These are phyloP conservation scores for Salvelinus namaycush DNA, from an alignment of 2,113 vertebrate species.

Conservation along the genomic window DNA sequence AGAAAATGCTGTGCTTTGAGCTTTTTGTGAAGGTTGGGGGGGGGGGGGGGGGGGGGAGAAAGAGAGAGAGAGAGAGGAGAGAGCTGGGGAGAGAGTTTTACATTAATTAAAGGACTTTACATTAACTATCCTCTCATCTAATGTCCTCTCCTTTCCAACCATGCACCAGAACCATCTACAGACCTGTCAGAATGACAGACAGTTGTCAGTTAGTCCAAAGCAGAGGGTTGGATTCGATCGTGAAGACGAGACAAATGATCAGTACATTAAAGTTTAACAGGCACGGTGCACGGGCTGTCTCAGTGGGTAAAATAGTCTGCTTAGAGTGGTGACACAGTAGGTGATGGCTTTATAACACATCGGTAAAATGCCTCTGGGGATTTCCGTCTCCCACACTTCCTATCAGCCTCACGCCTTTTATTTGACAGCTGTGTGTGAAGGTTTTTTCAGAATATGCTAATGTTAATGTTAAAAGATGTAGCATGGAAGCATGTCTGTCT, in stretches of 20 bases:
- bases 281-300: neutral
- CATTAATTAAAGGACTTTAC: slow-evolving; percentile 3
- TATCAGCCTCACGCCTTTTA: no score
- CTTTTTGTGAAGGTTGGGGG: neutral
- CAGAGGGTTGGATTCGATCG: neutral
- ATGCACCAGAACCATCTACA: neutral
- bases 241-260: neutral
- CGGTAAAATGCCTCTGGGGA: neutral
- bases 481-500: no score
- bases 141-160: neutral
- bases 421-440: no score
- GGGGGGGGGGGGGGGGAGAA: neutral
- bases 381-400: neutral
- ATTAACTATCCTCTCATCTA: neutral
- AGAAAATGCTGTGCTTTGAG: slow-evolving; percentile 24
- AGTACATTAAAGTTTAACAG: slow-evolving; percentile 15
- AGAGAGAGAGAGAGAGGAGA: neutral
- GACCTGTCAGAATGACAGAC: slow-evolving; percentile 28
- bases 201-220: slow-evolving; percentile 23
- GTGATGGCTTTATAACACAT: no score
- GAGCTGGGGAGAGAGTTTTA: neutral
- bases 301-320: neutral
- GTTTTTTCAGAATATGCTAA: no score
- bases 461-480: no score
- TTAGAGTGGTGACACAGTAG: neutral